A percentile compares a stretch with the other conserved stretches of the same genome.
phyloP scores from a whole-genome alignment of 2,113 vertebrate species.

The rat (Rattus norvegicus) region GRCr8 NC_086021.1:74879501-74880000 shows the following conservation, averaged over 20 bases:
- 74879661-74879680: background rate
- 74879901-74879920: background rate
- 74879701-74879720: background rate
- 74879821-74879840: background rate
- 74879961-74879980: background rate
- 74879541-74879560: background rate
- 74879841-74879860: background rate
- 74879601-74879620: background rate
- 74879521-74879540: background rate
- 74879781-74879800: background rate
- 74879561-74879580: background rate
- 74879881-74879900: background rate
- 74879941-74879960: conserved; percentile 8
- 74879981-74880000: too few species aligned
- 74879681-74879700: background rate
- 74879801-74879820: background rate
- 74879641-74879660: background rate
- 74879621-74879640: background rate
- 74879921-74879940: background rate
- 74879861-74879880: background rate
- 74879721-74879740: background rate
- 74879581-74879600: background rate
- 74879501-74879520: background rate
- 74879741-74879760: background rate
- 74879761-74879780: background rate